Evolutionary conservation across 2,888 invertebrate species (phyloP).

Genomic region (Ctena decussata): DNA sequence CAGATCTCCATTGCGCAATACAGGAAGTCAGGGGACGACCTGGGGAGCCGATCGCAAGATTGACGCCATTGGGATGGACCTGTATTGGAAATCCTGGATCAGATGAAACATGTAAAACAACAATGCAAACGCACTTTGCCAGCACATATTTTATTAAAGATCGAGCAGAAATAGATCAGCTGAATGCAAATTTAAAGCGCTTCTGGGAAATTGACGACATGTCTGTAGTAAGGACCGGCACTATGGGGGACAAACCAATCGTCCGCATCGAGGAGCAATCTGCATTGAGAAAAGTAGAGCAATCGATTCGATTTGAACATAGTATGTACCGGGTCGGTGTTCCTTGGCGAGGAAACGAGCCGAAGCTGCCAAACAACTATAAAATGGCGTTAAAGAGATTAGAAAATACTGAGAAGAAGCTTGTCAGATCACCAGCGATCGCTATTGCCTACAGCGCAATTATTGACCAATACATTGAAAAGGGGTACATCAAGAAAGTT

Average conservation of each 20-base stretch:
- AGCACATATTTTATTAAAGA: background rate
- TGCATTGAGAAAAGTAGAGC: no score
- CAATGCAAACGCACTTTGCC: background rate
- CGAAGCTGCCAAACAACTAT: no score
- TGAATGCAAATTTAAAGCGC: background rate
- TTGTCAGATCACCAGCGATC: no score
- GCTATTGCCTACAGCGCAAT: no score
- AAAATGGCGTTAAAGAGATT: no score
- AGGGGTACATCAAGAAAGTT: no score
- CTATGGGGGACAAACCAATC: background rate
- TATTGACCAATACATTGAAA: no score
- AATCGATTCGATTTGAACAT: no score
- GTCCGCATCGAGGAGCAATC: background rate
- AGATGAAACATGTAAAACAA: background rate
- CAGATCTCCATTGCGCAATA: background rate
- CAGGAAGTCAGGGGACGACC: conserved; percentile 11
- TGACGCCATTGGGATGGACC: conserved; percentile 25
- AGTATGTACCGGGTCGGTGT: no score
- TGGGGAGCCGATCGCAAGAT: background rate
- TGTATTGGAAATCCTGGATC: conserved; percentile 13
- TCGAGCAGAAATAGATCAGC: no score
- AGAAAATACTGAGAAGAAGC: no score
- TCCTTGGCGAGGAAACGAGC: no score
- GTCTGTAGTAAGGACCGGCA: background rate
- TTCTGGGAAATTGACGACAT: conserved; percentile 37